A percentile compares a stretch with the other conserved stretches of the same genome.
These are phyloP conservation scores for Scalopus aquaticus DNA, from an alignment of 2,113 vertebrate species.

Conservation along the genomic window DNA sequence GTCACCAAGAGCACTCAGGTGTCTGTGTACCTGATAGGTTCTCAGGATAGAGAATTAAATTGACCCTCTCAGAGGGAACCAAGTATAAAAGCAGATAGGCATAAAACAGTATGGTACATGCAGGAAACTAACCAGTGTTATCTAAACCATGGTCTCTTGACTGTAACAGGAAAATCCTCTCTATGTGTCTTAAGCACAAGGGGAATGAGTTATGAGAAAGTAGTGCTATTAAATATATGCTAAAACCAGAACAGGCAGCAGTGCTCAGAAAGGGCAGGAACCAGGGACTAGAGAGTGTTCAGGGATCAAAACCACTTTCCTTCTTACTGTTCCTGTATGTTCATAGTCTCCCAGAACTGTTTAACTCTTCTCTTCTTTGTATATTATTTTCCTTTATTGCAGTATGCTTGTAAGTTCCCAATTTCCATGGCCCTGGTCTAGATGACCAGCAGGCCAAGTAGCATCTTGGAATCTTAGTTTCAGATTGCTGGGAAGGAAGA, in stretches of 20 bases:
- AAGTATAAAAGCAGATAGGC: not conserved
- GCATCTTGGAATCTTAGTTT: constrained; percentile 36
- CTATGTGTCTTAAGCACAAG: not conserved
- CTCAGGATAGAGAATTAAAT: constrained; percentile 1
- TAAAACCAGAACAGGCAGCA: not conserved
- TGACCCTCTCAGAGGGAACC: not conserved
- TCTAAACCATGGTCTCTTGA: not conserved
- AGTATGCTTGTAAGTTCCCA: not conserved
- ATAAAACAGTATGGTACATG: not conserved
- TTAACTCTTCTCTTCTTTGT: constrained; percentile 36
- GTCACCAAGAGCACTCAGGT: not conserved
- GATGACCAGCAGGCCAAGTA: not conserved
- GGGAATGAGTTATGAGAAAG: not conserved
- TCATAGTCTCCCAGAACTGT: not conserved
- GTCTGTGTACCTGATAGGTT: not conserved
- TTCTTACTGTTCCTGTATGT: constrained; percentile 9
- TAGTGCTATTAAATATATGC: constrained; percentile 14
- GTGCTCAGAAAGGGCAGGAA: not conserved
- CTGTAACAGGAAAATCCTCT: constrained; percentile 42
- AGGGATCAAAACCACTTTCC: not conserved
- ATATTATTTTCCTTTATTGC: not conserved
- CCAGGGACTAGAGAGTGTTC: not conserved
- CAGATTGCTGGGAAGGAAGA: constrained; percentile 29
- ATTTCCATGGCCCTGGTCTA: constrained; percentile 7
- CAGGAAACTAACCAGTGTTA: not conserved